Percentiles rank a stretch among this genome's conserved stretches.
Evolutionary conservation across 1,140 invertebrate species (phyloP).

Genomic region (Chionoecetes opilio): DNA sequence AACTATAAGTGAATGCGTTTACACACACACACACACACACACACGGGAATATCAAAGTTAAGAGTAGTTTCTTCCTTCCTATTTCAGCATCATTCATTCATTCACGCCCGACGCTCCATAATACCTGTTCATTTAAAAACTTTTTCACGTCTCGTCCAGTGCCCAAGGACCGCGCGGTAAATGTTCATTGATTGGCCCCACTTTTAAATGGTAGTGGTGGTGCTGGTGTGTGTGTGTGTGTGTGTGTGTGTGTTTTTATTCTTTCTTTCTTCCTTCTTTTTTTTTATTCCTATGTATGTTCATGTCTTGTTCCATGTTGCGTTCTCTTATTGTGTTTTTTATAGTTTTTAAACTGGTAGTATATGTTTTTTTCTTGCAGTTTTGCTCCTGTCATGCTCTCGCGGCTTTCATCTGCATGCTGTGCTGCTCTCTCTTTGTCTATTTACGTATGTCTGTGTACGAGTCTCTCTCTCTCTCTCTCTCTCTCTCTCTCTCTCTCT

Average conservation of each 20-base stretch:
- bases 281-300: no score
- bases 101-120: background rate
- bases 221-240: background rate
- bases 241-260: background rate
- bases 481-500: no score
- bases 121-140: background rate
- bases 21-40: slow-evolving; percentile 54
- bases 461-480: no score
- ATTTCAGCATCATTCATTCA: background rate
- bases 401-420: background rate
- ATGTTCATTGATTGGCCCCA: background rate
- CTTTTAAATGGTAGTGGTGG: background rate
- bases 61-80: background rate
- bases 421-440: slow-evolving; percentile 19
- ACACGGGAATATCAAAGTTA: background rate
- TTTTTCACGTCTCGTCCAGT: background rate
- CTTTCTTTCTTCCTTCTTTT: no score
- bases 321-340: no score
- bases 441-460: no score
- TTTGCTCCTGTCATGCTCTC: no score
- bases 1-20: no score
- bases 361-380: no score
- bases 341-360: no score
- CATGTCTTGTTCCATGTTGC: no score
- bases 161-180: background rate